Base-by-base conservation (phyloP, 2,113 vertebrate species). In the Brachionichthys hirsutus region DNA sequence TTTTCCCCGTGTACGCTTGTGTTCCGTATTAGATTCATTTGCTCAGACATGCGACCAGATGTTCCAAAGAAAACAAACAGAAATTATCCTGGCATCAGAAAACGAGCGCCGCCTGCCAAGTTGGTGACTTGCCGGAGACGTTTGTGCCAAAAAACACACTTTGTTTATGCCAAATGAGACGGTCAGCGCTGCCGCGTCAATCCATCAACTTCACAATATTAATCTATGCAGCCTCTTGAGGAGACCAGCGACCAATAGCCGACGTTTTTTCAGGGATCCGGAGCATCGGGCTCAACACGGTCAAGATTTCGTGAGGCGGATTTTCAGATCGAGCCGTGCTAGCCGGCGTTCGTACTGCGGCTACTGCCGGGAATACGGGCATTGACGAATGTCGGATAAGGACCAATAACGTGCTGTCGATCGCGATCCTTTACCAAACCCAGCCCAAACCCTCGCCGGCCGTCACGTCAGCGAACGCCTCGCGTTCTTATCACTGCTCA, bases 11-110 rank as follows among this genome's bases (percentile, higher is more conserved):
- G 54, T 53, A 61, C 51, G 54, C 22, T 49, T 46, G 48, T 65
- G 16, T 58, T 43, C 56, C 54, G 60, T 46, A 56, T 56, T 14
- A 46, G 45, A 51, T 56, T 55, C 53, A 50, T 62, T 42, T 66
- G 20, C 13, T 58, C 24, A 45, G 50, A 67, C 36, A 64, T 49
- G 63, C 36, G 54, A 42, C 43, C 58, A 67, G 51, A 49, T 56
- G 52, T 67, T 59, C 0, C 15, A 48, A 53, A 17, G 16, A 47
- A 42, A 41, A 4, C 12, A 51, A 36, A 22, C 20, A 49, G 58
- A 66, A 42, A 50, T 13, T 9, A 44, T 55, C 12, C 47, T 54
- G 55, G 59, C 66, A 50, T 63, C 18, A 16, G 51, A 56, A 16
- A 6, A 57, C 15, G 9, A 34, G 8, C 41, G 13, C 18, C 16